These are phyloP conservation scores for Chaenogobius annularis DNA, from an alignment of 2,113 vertebrate genomes.

Conservation along the genomic window DNA sequence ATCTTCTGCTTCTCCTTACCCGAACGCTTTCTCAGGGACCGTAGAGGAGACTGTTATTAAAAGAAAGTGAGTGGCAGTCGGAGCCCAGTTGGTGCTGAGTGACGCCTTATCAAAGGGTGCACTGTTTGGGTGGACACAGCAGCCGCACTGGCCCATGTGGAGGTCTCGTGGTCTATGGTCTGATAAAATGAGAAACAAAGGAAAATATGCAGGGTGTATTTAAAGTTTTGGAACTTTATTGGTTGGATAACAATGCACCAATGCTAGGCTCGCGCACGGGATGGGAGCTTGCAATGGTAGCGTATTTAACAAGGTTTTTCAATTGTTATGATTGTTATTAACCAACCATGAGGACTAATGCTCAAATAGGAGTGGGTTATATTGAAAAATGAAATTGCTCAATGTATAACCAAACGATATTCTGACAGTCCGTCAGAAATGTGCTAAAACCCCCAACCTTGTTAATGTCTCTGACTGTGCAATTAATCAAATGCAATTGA, in stretches of 20 bases:
- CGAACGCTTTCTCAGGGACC: constrained; percentile 38
- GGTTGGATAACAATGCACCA: neutral
- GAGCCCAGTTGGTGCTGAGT: constrained; percentile 53
- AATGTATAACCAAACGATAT: neutral
- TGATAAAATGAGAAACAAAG: constrained; percentile 12
- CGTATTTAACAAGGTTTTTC: neutral
- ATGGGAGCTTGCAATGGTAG: neutral
- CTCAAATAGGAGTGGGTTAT: neutral
- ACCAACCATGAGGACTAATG: neutral
- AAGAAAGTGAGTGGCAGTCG: constrained; percentile 59
- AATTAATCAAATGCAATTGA: neutral
- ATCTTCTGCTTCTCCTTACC: constrained; percentile 33
- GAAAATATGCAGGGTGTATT: constrained; percentile 25
- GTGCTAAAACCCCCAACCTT: neutral
- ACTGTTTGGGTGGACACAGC: constrained; percentile 65
- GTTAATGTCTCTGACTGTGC: neutral
- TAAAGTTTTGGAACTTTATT: neutral
- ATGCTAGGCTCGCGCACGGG: neutral
- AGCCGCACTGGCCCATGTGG: constrained; percentile 49
- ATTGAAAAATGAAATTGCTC: neutral
- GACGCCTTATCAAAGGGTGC: constrained; percentile 70
- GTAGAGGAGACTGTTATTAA: constrained; percentile 63
- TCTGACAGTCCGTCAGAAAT: neutral
- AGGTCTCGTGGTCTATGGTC: constrained; percentile 64
- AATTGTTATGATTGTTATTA: neutral